Evolutionary conservation across 1,140 invertebrate genomes (phyloP).

Genomic region (Battus philenor): DNA sequence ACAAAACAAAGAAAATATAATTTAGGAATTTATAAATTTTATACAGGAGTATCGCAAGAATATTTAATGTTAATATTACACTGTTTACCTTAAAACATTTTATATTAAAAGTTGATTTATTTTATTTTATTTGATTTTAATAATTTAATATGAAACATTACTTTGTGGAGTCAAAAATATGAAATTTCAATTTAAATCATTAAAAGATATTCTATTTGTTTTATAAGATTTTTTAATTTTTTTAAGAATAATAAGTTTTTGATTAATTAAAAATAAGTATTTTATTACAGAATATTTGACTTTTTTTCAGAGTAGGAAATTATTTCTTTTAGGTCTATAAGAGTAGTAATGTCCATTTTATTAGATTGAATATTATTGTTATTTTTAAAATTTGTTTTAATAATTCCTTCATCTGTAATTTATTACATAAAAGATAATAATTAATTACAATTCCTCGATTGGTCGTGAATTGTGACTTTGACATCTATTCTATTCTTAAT

Average conservation of each 20-base stretch:
- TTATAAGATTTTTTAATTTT: no score
- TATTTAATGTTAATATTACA: constrained; percentile 78
- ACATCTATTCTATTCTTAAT: no score
- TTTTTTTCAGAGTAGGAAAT: constrained; percentile 74
- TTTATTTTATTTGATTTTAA: constrained; percentile 77
- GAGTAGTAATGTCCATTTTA: constrained; percentile 73
- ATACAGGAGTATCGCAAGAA: constrained; percentile 63
- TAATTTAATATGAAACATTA: constrained; percentile 70
- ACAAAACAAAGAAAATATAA: constrained; percentile 75
- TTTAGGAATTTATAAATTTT: constrained; percentile 60
- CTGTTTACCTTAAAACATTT: constrained; percentile 76
- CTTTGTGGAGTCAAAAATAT: no score
- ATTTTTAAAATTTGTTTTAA: constrained; percentile 77
- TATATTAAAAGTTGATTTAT: no score
- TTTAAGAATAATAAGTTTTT: no score
- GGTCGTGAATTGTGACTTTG: no score
- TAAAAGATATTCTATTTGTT: no score
- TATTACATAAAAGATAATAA: constrained; percentile 78
- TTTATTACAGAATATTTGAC: constrained; percentile 67
- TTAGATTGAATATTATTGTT: constrained; percentile 78
- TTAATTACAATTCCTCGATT: no score
- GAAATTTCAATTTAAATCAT: no score
- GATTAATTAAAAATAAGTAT: constrained; percentile 79
- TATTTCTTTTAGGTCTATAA: constrained; percentile 64
- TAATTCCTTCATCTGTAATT: constrained; percentile 80